Evolutionary conservation across 2,113 vertebrate genomes (phyloP), one percentile per base, ranked within the genome.

Genomic region (Oryzias melastigma): DNA sequence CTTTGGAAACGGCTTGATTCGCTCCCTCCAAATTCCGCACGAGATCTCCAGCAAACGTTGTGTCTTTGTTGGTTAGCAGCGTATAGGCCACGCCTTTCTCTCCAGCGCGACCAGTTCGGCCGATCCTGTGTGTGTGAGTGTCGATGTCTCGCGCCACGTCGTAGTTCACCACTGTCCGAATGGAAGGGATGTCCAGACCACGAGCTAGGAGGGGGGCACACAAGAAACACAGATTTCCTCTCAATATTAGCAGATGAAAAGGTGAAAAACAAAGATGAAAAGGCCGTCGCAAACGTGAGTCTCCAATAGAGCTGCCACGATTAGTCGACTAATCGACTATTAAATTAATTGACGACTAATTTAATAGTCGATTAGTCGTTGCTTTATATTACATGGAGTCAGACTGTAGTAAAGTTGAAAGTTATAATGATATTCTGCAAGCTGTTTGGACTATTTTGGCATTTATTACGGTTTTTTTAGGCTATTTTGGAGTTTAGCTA

Each of bases 21-120:
- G 97, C 97, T n/a, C 97, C 97, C 87, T 99, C 97, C 71, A 99
- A 88, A 77, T 99, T 99, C 15, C 97, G 93, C 76, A 99, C 97
- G 0, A 99, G 93, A 77, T 98, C 97, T 7, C 97, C 97, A 25
- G 97, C 97, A 0, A 99, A 99, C 52, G 94, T 91, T 48, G 94
- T 94, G 84, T 99, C 97, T 81, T 98, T 98, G 77, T 70, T 91
- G 18, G 96, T 97, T 63, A 99, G 90, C 27, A 98, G 91, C 0
- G 97, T 98, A 83, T 97, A 95, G 41, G 97, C 97, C 27, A 96
- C 90, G 0, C 97, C 97, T 52, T 99, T 98, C 81, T 98, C 97
- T 0, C 97, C 97, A 0, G 97, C 97, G 71, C 97, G 94, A 68
- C 97, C 97, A 0, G 97, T 98, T 54, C 97, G 94, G 35, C 97